phyloP scores from a whole-genome alignment of 2,888 invertebrate species.

The Pachydiplax longipennis region DNA sequence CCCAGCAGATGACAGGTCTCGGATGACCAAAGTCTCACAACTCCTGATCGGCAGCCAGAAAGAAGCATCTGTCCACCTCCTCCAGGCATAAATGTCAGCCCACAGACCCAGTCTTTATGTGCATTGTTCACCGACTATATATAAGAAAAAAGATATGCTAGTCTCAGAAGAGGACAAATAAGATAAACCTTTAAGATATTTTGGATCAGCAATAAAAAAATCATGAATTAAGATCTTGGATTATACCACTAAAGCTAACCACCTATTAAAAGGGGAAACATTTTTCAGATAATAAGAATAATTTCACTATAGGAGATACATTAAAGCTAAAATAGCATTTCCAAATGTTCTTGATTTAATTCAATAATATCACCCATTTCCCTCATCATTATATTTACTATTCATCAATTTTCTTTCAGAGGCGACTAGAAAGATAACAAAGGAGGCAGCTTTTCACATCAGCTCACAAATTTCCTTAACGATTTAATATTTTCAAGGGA shows the following conservation, averaged over 20 bases:
- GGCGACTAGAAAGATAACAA: too few species aligned
- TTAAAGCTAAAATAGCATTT: too few species aligned
- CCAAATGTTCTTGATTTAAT: too few species aligned
- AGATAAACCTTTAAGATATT: not conserved
- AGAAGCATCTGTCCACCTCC: slow-evolving; percentile 67
- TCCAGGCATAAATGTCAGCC: slow-evolving; percentile 68
- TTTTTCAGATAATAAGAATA: too few species aligned
- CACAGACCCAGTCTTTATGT: slow-evolving; percentile 88
- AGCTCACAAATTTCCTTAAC: too few species aligned
- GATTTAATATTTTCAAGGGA: too few species aligned
- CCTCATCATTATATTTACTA: too few species aligned
- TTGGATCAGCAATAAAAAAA: not conserved
- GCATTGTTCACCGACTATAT: slow-evolving; percentile 77
- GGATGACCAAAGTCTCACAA: slow-evolving; percentile 77
- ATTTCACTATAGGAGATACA: too few species aligned
- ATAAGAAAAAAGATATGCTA: slow-evolving; percentile 25
- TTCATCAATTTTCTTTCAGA: too few species aligned
- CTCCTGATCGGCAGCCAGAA: slow-evolving; percentile 79
- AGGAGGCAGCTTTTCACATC: too few species aligned
- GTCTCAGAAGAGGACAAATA: not conserved
- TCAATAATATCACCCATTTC: too few species aligned
- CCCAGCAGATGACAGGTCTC: slow-evolving; percentile 70
- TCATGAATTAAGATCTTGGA: not conserved
- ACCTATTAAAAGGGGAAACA: too few species aligned
- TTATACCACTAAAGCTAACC: not conserved